Conservation (phyloP, 1,140 invertebrate species). For the Tachypleus tridentatus region DNA sequence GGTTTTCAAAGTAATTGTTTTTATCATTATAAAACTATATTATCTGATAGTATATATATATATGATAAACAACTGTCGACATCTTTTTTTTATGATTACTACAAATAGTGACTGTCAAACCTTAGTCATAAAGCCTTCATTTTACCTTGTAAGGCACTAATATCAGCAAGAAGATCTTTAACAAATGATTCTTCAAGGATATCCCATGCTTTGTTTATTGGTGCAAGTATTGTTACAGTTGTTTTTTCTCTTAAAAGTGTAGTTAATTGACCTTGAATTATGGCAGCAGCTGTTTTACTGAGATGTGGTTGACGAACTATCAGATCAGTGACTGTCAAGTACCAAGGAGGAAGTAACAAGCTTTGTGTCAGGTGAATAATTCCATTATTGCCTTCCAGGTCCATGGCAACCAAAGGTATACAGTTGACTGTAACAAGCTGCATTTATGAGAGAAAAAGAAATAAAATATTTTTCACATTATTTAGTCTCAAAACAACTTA, state of each 20-base stretch:
- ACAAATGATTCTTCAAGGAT: background rate
- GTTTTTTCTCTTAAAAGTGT: constrained; percentile 3
- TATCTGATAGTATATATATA: no score
- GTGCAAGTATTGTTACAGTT: constrained; percentile 9
- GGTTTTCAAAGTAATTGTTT: no score
- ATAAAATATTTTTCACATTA: no score
- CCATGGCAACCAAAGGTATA: constrained; percentile 6
- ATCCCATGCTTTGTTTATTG: constrained; percentile 10
- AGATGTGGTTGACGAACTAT: background rate
- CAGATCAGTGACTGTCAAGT: constrained; percentile 3
- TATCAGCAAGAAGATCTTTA: constrained; percentile 7
- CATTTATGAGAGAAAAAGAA: no score
- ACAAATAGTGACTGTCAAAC: no score
- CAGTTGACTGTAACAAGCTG: constrained; percentile 9
- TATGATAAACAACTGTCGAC: no score
- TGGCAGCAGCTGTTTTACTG: background rate
- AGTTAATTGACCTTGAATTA: constrained; percentile 1
- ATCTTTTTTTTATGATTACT: no score
- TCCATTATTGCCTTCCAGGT: constrained; percentile 11
- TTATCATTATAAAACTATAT: no score
- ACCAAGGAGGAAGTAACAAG: constrained; percentile 1
- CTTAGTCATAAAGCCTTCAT: no score
- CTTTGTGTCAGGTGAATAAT: constrained; percentile 11
- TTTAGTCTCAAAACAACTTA: no score
- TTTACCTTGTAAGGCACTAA: constrained; percentile 6